Percentiles rank a stretch among this genome's conserved stretches.
Conservation (phyloP, 2,888 invertebrate species). For the Eupithecia abbreviata region DNA sequence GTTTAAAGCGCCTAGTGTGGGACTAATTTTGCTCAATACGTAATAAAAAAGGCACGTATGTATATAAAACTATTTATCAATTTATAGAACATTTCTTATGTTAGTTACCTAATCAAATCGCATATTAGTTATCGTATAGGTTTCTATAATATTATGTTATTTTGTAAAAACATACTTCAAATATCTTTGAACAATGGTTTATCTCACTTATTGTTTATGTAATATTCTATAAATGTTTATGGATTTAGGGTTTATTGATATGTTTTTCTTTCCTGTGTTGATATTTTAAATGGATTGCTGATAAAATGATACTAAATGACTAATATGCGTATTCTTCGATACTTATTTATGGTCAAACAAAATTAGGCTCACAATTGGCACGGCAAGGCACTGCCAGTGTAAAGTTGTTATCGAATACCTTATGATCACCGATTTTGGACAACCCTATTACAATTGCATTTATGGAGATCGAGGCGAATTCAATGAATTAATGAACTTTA, state of each 20-base stretch:
- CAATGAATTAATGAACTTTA: not conserved
- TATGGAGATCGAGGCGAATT: not conserved
- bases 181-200: constrained; percentile 13
- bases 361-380: constrained; percentile 57
- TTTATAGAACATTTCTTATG: not conserved
- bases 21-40: constrained; percentile 61
- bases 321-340: not conserved
- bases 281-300: not conserved
- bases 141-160: constrained; percentile 22
- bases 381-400: constrained; percentile 61
- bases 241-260: constrained; percentile 13
- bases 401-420: constrained; percentile 13
- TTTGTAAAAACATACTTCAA: constrained; percentile 18
- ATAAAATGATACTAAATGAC: constrained; percentile 14
- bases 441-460: not conserved
- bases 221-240: constrained; percentile 17
- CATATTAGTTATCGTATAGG: constrained; percentile 16
- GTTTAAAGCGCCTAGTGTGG: constrained; percentile 62
- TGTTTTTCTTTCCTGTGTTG: constrained; percentile 9
- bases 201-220: constrained; percentile 8
- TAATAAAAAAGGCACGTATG: constrained; percentile 28
- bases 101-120: not conserved
- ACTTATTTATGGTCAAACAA: constrained; percentile 38
- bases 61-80: constrained; percentile 31
- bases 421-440: constrained; percentile 2